Evolutionary conservation across 2,113 vertebrate genomes (phyloP).

Genomic region (Connochaetes taurinus): DNA sequence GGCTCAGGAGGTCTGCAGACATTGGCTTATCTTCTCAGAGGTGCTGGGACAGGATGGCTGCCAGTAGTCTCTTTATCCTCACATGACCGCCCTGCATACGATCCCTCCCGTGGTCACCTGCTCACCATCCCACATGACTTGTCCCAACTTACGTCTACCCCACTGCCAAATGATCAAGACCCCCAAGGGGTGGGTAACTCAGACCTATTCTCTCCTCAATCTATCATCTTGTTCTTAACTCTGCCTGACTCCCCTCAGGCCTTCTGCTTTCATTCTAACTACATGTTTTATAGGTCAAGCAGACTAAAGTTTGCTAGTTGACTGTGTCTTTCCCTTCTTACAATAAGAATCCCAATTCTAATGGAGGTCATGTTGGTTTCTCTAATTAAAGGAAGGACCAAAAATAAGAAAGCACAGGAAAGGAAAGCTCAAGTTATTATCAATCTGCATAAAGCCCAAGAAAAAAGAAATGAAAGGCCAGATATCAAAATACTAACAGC

Average conservation of each 20-base stretch:
- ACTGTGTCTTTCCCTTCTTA: neutral
- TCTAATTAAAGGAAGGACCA: neutral
- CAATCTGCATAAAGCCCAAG: neutral
- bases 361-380: neutral
- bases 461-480: neutral
- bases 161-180: neutral
- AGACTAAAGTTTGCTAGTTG: neutral
- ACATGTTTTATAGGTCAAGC: neutral
- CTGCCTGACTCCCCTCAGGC: neutral
- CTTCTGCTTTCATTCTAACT: neutral
- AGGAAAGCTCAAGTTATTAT: neutral
- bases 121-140: neutral
- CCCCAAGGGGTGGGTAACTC: neutral
- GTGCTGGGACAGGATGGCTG: neutral
- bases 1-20: neutral
- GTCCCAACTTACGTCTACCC: neutral
- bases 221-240: neutral
- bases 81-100: fast-evolving
- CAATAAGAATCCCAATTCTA: neutral
- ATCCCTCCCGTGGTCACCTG: neutral
- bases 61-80: neutral
- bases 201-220: neutral
- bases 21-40: neutral
- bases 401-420: neutral
- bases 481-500: neutral